Evolutionary conservation across 2,888 invertebrate species (phyloP).

Genomic region (Andrena chrysosceles): DNA sequence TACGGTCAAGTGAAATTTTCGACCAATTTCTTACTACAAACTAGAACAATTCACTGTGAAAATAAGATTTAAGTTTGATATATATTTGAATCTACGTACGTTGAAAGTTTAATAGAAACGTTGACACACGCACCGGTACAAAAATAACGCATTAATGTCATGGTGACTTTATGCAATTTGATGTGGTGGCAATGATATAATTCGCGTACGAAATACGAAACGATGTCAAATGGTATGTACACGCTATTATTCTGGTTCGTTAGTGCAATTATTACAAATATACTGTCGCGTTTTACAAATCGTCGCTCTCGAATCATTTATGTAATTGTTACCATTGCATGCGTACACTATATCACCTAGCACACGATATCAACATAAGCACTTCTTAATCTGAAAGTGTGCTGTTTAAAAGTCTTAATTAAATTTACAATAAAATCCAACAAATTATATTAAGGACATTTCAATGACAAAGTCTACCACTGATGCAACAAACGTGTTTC

Average conservation of each 20-base stretch:
- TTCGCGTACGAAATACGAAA: constrained; percentile 7
- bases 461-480: too few species aligned
- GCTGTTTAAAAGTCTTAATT: too few species aligned
- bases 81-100: too few species aligned
- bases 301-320: not conserved
- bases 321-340: not conserved
- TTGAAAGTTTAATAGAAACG: not conserved
- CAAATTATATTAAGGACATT: too few species aligned
- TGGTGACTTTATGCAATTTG: not conserved
- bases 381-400: too few species aligned
- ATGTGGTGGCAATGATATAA: not conserved
- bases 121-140: too few species aligned
- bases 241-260: not conserved
- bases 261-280: not conserved
- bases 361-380: not conserved
- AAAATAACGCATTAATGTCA: not conserved
- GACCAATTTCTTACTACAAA: not conserved
- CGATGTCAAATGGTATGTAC: not conserved
- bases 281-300: not conserved
- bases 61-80: too few species aligned
- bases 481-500: too few species aligned
- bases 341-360: not conserved
- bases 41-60: too few species aligned
- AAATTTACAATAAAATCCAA: too few species aligned
- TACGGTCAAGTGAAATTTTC: not conserved